phyloP scores from a whole-genome alignment of 35 echinoderm and acorn worm species.

The Lytechinus pictus region DNA sequence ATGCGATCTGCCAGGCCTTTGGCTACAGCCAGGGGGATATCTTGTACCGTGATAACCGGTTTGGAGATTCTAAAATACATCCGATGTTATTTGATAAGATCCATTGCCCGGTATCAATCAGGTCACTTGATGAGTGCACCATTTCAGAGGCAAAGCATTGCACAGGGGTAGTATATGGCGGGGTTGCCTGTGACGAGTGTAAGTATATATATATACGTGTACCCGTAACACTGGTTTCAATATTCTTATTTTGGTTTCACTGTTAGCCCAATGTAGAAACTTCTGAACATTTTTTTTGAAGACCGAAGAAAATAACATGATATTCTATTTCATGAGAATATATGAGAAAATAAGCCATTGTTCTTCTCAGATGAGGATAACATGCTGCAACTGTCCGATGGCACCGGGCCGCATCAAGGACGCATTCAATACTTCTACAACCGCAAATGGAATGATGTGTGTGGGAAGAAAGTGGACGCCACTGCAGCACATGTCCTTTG shows the following conservation, averaged over 20 bases:
- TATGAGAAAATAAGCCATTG: neutral
- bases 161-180: neutral
- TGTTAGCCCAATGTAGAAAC: too few relatives aligned
- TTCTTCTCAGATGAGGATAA: neutral
- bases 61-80: neutral
- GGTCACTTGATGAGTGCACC: neutral
- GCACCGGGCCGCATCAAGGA: slow-evolving; percentile 8
- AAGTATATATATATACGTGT: neutral
- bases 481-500: neutral
- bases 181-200: neutral
- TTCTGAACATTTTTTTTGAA: too few relatives aligned
- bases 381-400: neutral
- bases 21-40: neutral
- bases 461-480: neutral
- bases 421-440: neutral
- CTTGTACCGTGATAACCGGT: neutral
- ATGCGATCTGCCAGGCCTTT: neutral
- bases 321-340: too few relatives aligned
- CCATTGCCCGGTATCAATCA: neutral
- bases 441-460: neutral
- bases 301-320: too few relatives aligned
- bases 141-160: neutral
- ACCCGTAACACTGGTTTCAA: too few relatives aligned
- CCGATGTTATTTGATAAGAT: neutral
- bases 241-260: too few relatives aligned